These are phyloP conservation scores for Mormyrus proboscirostris DNA, from an alignment of 2,797 vertebrate genomes.

Conservation along the genomic window DNA sequence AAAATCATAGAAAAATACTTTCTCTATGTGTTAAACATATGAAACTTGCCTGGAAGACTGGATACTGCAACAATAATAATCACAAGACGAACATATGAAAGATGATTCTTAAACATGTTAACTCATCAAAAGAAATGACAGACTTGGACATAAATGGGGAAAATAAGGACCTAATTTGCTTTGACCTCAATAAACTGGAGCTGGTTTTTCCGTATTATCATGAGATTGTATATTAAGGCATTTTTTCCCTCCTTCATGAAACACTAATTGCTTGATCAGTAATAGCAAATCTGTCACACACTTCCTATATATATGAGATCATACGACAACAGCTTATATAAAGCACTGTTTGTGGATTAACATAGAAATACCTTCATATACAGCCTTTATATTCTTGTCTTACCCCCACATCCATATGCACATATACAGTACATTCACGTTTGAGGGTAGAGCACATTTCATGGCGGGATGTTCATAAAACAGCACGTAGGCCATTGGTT, in stretches of 20 bases:
- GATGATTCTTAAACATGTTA: not conserved
- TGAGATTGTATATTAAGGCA: not conserved
- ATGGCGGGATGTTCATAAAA: not conserved
- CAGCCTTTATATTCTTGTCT: not conserved
- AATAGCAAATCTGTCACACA: not conserved
- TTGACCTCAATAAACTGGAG: not conserved
- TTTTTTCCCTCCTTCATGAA: not conserved
- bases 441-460: not conserved
- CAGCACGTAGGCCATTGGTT: not conserved
- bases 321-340: not conserved
- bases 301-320: not conserved
- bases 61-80: not conserved
- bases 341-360: not conserved
- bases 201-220: not conserved
- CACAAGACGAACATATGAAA: not conserved
- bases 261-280: not conserved
- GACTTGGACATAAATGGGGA: not conserved
- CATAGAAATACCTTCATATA: not conserved
- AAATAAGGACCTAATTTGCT: not conserved
- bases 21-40: not conserved
- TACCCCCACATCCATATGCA: not conserved
- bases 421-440: not conserved
- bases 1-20: not conserved
- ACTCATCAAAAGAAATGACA: not conserved
- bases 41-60: not conserved